phyloP scores from a whole-genome alignment of 2,113 vertebrate species.

The Seriola dumerili region DNA sequence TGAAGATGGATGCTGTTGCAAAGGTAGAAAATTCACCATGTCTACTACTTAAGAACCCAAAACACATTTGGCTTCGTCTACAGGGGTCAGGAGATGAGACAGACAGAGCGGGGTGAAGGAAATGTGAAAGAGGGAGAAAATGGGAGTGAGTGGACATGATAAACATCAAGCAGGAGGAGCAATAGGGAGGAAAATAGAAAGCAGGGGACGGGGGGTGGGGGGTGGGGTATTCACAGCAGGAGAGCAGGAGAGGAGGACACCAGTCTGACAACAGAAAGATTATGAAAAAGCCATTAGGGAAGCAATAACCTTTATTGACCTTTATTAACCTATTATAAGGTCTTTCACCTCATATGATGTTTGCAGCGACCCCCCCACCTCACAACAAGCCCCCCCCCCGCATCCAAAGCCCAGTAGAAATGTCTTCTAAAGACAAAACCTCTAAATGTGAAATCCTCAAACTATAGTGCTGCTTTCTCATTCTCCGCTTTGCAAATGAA shows the following conservation, averaged over 20 bases:
- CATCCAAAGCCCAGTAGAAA: not conserved
- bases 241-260: not conserved
- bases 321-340: slow-evolving; percentile 8
- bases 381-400: not conserved
- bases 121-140: not conserved
- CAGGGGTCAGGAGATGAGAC: not conserved
- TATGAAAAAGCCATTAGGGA: slow-evolving; percentile 44
- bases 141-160: not conserved
- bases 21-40: no score
- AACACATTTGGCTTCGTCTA: no score
- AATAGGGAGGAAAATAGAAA: not conserved
- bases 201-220: no score
- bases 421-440: rapidly evolving
- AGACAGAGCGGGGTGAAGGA: not conserved
- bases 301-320: slow-evolving; percentile 43
- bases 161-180: not conserved
- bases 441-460: not conserved
- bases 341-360: not conserved
- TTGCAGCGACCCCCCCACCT: not conserved
- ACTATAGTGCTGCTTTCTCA: not conserved
- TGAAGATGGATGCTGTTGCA: no score
- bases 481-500: not conserved
- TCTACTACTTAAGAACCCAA: no score
- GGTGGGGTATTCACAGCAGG: not conserved
- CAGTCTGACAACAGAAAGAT: not conserved